Conservation (phyloP, 2,113 vertebrate genomes). For the Channa maculata region DNA sequence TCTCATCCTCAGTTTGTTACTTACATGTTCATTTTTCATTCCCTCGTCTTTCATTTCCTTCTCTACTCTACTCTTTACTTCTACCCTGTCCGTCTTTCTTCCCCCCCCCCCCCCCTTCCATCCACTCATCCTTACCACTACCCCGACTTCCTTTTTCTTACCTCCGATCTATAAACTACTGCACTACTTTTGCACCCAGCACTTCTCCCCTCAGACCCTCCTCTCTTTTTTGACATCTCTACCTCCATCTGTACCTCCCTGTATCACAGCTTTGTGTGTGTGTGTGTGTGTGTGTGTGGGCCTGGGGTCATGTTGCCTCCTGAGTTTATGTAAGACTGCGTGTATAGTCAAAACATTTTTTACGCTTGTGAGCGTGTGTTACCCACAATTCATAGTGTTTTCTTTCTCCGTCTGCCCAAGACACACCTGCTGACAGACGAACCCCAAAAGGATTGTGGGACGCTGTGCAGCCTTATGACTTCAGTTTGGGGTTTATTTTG, state of each 20-base stretch:
- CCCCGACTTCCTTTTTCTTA: background rate
- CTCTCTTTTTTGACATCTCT: background rate
- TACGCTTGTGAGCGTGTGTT: conserved; percentile 10
- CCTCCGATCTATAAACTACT: conserved; percentile 3
- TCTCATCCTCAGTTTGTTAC: no score
- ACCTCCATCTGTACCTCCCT: background rate
- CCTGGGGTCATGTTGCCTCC: no score
- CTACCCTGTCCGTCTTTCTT: background rate
- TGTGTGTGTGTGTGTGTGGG: background rate
- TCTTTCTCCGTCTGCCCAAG: background rate
- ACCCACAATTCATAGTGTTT: conserved; percentile 26
- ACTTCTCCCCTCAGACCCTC: no score
- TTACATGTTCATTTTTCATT: no score
- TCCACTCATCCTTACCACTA: background rate
- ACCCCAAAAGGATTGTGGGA: conserved; percentile 7
- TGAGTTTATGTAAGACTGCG: background rate
- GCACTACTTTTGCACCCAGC: background rate
- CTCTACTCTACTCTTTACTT: background rate
- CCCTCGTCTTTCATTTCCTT: no score
- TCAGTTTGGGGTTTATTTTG: background rate
- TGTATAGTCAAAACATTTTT: background rate
- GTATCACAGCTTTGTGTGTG: background rate
- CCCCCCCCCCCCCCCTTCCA: no score
- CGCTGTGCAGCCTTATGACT: background rate
- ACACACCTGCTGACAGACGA: background rate